Conservation (phyloP, 2,888 invertebrate species). For the Synanthedon myopaeformis region DNA sequence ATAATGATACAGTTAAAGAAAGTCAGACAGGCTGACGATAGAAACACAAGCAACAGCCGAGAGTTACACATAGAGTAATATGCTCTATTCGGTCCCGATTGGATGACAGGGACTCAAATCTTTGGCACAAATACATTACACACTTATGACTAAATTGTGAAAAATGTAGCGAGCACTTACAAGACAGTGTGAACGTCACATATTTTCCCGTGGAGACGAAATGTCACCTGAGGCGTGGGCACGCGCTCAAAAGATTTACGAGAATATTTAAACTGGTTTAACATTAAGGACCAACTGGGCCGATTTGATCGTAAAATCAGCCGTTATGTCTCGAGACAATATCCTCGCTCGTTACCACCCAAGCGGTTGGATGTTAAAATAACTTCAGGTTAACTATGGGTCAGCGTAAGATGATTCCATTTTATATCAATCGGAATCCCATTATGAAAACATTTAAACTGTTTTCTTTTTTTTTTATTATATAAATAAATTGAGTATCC, state of each 20-base stretch:
- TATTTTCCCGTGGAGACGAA: constrained; percentile 10
- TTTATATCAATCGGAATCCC: constrained; percentile 13
- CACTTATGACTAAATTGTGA: no score
- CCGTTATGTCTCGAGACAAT: constrained; percentile 57
- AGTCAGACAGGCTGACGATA: no score
- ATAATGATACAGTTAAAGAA: no score
- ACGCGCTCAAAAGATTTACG: constrained; percentile 60
- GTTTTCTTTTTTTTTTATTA: neutral
- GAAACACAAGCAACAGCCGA: no score
- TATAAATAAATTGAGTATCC: neutral
- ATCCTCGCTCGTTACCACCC: constrained; percentile 57
- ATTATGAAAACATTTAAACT: constrained; percentile 7
- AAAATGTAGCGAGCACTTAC: no score
- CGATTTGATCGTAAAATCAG: constrained; percentile 64
- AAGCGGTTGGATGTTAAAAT: constrained; percentile 47
- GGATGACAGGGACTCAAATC: no score
- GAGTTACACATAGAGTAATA: no score
- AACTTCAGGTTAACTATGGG: constrained; percentile 51
- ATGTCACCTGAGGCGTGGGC: constrained; percentile 45
- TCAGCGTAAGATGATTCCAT: constrained; percentile 19
- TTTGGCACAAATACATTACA: no score
- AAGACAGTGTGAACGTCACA: no score
- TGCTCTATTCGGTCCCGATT: no score
- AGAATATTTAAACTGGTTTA: constrained; percentile 66
- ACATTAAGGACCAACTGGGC: constrained; percentile 58